Evolutionary conservation across 2,797 vertebrate genomes (phyloP), one percentile per base, ranked within the genome.

Genomic region (Liparis tanakae): DNA sequence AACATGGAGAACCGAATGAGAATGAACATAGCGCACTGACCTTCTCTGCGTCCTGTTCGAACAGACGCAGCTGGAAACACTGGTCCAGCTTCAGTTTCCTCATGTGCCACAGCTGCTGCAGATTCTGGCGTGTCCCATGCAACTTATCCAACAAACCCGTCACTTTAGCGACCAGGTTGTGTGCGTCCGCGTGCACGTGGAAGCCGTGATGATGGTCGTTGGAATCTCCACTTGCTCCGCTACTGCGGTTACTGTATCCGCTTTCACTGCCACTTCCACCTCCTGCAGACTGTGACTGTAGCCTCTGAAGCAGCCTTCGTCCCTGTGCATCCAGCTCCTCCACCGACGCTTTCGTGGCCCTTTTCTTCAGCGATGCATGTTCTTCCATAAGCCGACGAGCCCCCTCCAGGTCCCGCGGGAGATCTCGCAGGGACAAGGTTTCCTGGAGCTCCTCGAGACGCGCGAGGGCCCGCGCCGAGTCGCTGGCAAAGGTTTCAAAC

Each of bases 21-120:
- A 58, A 61, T 0, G 25, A 12, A 41, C 71, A 33, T 0, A 34
- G 48, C 44, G 1, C 44, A 25, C 87, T 86, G 85, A 99, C 97
- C 97, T 99, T 99, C 83, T 99, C 97, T 18, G 97, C 98, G 39
- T 99, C 98, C 91, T 99, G 98, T 79, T 99, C 97, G 72, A 98
- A 99, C 65, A 99, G 95, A 70, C 97, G 92, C 66, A 99, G 94
- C 94, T 99, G 98, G 90, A 99, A 99, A 88, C 97, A 99, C 89
- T 99, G 97, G 94, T 99, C 98, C 92, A 99, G 91, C 90, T 94
- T 94, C 70, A 94, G 89, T 85, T 95, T 99, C 85, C 97, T 92
- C 88, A 97, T 94, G 78, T 99, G 98, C 98, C 97, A 99, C 92
- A 97, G 94, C 94, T 98, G 97, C 88, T 98, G 97, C 86, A 99